Conservation (phyloP, 2,113 vertebrate species). For the Bufo gargarizans region DNA sequence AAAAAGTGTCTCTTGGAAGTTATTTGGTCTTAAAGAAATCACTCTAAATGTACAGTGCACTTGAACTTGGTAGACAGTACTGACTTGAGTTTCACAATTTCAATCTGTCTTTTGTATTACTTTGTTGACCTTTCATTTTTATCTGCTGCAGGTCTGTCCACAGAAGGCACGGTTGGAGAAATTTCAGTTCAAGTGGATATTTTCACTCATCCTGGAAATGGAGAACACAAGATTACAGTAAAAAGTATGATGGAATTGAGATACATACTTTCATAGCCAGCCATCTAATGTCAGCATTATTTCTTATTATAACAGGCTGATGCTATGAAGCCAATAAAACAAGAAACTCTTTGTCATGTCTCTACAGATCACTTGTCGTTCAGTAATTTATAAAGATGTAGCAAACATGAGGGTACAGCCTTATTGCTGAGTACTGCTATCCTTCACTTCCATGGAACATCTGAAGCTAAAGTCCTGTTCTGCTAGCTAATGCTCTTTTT, state of each 20-base stretch:
- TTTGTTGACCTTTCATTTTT: not conserved
- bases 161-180: slow-evolving; percentile 88
- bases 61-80: not conserved
- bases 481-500: not conserved
- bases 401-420: not conserved
- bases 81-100: not conserved
- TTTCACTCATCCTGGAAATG: slow-evolving; percentile 88
- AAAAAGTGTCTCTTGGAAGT: not conserved
- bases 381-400: slow-evolving; percentile 18
- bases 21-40: not conserved
- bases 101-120: not conserved
- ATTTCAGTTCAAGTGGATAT: slow-evolving; percentile 92
- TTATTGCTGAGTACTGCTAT: not conserved
- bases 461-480: not conserved
- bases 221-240: slow-evolving; percentile 94
- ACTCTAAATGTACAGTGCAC: not conserved
- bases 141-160: slow-evolving; percentile 72
- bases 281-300: not conserved
- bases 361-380: not conserved
- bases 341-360: not conserved
- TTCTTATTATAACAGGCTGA: slow-evolving; percentile 2
- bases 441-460: not conserved
- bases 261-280: not conserved
- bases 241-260: slow-evolving; percentile 79
- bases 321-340: not conserved